These are phyloP conservation scores for Cynoglossus semilaevis DNA, from an alignment of 2,113 vertebrate species.

Conservation along the genomic window DNA sequence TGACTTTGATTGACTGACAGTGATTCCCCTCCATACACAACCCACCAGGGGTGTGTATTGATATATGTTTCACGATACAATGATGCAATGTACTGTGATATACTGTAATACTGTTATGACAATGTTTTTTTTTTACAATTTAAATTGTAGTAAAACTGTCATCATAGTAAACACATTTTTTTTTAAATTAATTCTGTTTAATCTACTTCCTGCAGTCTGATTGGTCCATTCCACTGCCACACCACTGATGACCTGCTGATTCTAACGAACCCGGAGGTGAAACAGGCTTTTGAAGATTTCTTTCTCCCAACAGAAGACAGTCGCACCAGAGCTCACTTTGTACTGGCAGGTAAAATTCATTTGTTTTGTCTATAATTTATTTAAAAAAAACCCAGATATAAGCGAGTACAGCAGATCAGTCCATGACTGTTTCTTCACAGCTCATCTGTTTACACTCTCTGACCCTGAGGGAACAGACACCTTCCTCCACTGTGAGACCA, in stretches of 20 bases:
- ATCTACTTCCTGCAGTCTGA: slow-evolving; percentile 49
- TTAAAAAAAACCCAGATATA: not conserved
- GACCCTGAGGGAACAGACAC: slow-evolving; percentile 73
- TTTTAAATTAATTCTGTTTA: not conserved
- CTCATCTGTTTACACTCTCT: slow-evolving; percentile 78
- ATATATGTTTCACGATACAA: no score
- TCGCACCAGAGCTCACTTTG: slow-evolving; percentile 68
- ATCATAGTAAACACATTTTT: not conserved
- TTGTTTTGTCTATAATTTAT: no score
- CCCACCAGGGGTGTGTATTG: no score
- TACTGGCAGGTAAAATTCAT: slow-evolving; percentile 76
- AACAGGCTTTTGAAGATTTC: slow-evolving; percentile 69
- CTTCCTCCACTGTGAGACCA: slow-evolving; percentile 75
- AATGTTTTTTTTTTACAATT: no score
- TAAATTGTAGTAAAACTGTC: no score
- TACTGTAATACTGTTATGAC: no score
- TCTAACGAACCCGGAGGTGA: slow-evolving; percentile 65
- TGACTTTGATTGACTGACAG: no score
- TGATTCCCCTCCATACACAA: no score
- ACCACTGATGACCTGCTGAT: slow-evolving; percentile 54
- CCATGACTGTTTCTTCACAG: slow-evolving; percentile 37
- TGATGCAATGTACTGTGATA: no score
- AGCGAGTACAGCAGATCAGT: not conserved
- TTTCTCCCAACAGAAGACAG: slow-evolving; percentile 66
- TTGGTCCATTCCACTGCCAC: slow-evolving; percentile 47